Conservation (phyloP, 2,888 invertebrate species). For the Andrena trimmerana region DNA sequence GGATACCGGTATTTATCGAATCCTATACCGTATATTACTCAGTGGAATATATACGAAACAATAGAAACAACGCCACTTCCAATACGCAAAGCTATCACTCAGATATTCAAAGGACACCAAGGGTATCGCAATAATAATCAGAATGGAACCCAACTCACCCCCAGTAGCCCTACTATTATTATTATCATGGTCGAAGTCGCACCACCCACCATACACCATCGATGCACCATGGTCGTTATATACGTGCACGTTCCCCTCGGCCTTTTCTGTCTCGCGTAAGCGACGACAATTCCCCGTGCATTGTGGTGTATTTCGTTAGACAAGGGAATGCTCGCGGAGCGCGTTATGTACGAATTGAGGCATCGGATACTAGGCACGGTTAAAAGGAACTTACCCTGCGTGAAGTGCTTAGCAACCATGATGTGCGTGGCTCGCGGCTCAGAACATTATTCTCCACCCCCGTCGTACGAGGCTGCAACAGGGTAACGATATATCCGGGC, state of each 20-base stretch:
- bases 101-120: neutral
- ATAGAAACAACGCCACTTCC: too few species aligned
- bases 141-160: neutral
- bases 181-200: conserved; percentile 57
- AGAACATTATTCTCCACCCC: conserved; percentile 74
- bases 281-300: neutral
- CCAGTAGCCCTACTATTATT: conserved; percentile 20
- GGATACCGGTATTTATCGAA: neutral
- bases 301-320: conserved; percentile 19
- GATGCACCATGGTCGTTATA: conserved; percentile 36
- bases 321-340: conserved; percentile 7
- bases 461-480: conserved; percentile 55
- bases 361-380: conserved; percentile 19
- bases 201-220: conserved; percentile 62
- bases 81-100: neutral
- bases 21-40: neutral
- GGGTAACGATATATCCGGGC: conserved; percentile 61
- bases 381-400: conserved; percentile 81
- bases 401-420: conserved; percentile 84
- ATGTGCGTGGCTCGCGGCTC: conserved; percentile 76
- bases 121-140: neutral
- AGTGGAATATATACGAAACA: too few species aligned
- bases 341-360: neutral
- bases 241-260: conserved; percentile 11
- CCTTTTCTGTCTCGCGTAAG: neutral